Base-by-base conservation (phyloP, 2,888 invertebrate genomes). In the Magallana nippona region DNA sequence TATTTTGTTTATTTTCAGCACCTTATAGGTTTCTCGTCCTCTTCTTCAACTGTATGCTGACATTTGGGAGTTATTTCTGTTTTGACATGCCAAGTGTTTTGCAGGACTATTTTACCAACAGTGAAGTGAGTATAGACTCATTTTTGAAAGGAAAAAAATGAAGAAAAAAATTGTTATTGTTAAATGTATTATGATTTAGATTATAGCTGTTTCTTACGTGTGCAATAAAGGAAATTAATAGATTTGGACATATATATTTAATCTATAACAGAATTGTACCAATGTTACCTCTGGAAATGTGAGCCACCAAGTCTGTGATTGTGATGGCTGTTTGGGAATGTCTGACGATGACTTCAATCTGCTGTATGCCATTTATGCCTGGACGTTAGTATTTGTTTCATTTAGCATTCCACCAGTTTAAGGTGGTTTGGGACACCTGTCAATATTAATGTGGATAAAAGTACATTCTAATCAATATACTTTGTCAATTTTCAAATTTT, bases 61-160 rank as follows among this genome's bases (percentile, higher is more conserved):
- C 94, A 32, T 94, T 94, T 92, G 94, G 94, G 0, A 94, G 94
- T n/a, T 94, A 94, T 85, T 94, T 93, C 85, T 94, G 94, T 86
- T 94, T 94, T 92, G 94, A 94, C 88, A 94, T 94, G 94, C 94
- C 94, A 56, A 94, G 94, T 91, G 94, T 94, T 17, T 88, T 94
- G 15, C 94, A 94, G 84, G 88, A 90, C 82, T 89, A 91, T 80
- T 93, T 94, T 84, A 80, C 80, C 55, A 56, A 44, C 13, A 92
- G 93, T 87, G 91, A 89, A 87, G 92, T 93, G 88, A 88, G 89
- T 89, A 44, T 44, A 44, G 8, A 44, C 44, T 44, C 44, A 44
- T 44, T 44, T 44, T 44, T 44, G 44, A 44, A 44, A 44, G 10
- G 5, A 32, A 44, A 44, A 44, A 44, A 44, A 44, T 44, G n/a